phyloP scores from a whole-genome alignment of 2,888 invertebrate genomes.

The Merodon equestris region DNA sequence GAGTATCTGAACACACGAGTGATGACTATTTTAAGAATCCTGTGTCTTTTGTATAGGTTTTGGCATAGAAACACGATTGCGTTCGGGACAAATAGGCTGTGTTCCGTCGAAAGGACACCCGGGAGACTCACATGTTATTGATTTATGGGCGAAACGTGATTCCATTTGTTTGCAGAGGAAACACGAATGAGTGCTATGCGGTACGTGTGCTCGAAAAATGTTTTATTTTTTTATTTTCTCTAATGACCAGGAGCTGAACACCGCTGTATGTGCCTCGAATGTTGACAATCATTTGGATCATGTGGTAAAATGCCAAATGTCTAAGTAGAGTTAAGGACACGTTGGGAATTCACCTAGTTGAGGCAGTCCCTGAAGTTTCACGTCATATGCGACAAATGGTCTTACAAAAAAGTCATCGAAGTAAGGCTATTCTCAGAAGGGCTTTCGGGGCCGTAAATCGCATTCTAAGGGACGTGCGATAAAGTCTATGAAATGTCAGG shows the following conservation, averaged over 20 bases:
- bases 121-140: conserved; percentile 49
- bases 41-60: background rate
- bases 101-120: conserved; percentile 29
- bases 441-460: too few relatives aligned
- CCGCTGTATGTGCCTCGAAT: background rate
- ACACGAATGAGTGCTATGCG: background rate
- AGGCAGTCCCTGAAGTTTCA: too few relatives aligned
- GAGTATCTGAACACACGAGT: too few relatives aligned
- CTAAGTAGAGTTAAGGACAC: background rate
- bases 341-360: too few relatives aligned
- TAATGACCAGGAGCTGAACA: background rate
- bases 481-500: too few relatives aligned
- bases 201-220: background rate
- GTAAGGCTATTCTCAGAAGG: too few relatives aligned
- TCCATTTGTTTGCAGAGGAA: conserved; percentile 2
- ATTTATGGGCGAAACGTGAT: conserved; percentile 56
- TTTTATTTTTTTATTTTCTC: background rate
- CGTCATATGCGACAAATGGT: too few relatives aligned
- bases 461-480: too few relatives aligned
- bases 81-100: conserved; percentile 28
- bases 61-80: conserved; percentile 33
- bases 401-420: too few relatives aligned
- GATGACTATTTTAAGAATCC: too few relatives aligned
- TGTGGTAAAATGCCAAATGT: background rate
- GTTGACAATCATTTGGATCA: background rate